Conservation (phyloP, 2,888 invertebrate genomes). For the Cistogaster globosa region DNA sequence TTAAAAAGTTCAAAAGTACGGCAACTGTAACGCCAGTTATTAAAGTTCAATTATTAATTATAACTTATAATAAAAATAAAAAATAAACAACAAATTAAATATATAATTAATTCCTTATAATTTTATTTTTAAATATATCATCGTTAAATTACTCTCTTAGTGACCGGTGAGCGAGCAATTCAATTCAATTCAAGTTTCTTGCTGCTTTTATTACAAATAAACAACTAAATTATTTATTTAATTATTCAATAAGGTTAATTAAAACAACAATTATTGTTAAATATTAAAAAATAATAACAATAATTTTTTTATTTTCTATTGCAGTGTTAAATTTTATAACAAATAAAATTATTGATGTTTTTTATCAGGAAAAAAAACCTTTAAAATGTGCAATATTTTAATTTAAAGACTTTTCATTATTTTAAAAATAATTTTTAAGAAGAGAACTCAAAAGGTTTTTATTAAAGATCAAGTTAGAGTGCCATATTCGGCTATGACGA, state of each 20-base stretch:
- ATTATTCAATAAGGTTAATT: slow-evolving; percentile 62
- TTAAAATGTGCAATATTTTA: too few species aligned
- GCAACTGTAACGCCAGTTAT: too few species aligned
- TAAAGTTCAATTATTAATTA: too few species aligned
- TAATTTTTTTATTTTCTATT: slow-evolving; percentile 41
- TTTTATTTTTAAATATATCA: background rate
- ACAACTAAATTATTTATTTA: slow-evolving; percentile 28
- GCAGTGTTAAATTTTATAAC: background rate
- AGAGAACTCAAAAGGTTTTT: too few species aligned
- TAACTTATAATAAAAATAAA: background rate
- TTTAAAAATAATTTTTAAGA: too few species aligned
- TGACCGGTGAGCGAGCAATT: slow-evolving; percentile 9
- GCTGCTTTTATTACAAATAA: slow-evolving; percentile 25
- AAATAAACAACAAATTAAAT: background rate
- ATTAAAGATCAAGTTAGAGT: too few species aligned
- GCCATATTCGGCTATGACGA: too few species aligned
- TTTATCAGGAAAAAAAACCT: background rate
- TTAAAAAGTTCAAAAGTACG: background rate
- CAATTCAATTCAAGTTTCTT: slow-evolving; percentile 4
- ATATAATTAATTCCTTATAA: slow-evolving; percentile 29
- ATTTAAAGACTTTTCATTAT: too few species aligned
- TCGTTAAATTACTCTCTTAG: background rate
- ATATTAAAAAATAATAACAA: slow-evolving; percentile 29
- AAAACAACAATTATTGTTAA: slow-evolving; percentile 45
- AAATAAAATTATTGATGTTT: too few species aligned